Percentiles rank a stretch among this genome's conserved stretches.
Conservation (phyloP, 2,113 vertebrate species). For the Calyptommatus sinebrachiatus region DNA sequence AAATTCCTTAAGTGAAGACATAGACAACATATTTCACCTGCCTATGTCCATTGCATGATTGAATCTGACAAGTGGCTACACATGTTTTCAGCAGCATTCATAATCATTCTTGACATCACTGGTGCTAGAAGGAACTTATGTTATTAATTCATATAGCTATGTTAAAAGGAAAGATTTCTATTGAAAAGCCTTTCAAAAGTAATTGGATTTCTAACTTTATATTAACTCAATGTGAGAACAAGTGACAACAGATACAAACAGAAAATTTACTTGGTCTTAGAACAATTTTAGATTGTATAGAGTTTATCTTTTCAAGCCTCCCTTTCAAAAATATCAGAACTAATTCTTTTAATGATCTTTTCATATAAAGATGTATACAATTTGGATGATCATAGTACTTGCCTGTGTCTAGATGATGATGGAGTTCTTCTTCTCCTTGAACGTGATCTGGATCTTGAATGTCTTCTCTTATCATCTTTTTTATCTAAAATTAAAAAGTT, state of each 20-base stretch:
- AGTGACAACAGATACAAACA: too few relatives aligned
- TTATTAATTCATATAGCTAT: too few relatives aligned
- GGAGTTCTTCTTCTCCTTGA: constrained; percentile 89
- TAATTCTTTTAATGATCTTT: not conserved
- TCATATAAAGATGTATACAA: not conserved
- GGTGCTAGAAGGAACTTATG: not conserved
- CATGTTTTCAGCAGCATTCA: too few relatives aligned
- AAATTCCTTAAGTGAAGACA: not conserved
- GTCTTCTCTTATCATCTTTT: constrained; percentile 95
- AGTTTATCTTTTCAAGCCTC: too few relatives aligned
- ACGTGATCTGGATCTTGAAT: constrained; percentile 87
- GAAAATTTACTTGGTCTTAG: too few relatives aligned
- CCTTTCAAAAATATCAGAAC: not conserved
- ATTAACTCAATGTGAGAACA: too few relatives aligned
- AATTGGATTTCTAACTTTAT: too few relatives aligned
- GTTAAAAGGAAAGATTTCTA: too few relatives aligned
- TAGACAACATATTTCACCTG: not conserved
- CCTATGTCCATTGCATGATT: not conserved
- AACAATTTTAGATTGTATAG: too few relatives aligned
- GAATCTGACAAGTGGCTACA: not conserved
- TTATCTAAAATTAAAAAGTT: constrained; percentile 77
- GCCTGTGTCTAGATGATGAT: constrained; percentile 95
- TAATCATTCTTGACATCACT: not conserved
- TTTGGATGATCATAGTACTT: not conserved
- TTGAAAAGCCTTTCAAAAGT: too few relatives aligned